phyloP scores from a whole-genome alignment of 2,113 vertebrate genomes.

The Osmerus eperlanus region DNA sequence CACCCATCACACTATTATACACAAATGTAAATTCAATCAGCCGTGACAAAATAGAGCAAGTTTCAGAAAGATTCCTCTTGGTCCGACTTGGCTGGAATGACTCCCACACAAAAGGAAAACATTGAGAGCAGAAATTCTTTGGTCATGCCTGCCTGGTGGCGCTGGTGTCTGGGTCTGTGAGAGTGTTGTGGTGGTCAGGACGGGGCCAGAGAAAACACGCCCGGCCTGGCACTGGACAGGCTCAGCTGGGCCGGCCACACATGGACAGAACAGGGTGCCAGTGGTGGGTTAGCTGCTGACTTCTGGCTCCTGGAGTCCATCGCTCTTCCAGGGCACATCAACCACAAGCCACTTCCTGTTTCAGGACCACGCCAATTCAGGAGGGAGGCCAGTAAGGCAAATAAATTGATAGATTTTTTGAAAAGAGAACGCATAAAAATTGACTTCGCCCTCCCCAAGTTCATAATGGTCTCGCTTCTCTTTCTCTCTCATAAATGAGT shows the following conservation, averaged over 20 bases:
- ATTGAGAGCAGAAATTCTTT: conserved; percentile 33
- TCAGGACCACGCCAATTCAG: conserved; percentile 43
- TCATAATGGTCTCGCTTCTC: background rate
- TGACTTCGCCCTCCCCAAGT: background rate
- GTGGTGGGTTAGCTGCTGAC: conserved; percentile 35
- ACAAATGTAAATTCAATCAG: conserved; percentile 29
- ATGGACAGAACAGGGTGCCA: conserved; percentile 46
- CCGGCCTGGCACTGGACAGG: conserved; percentile 26
- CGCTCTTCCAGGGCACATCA: conserved; percentile 47
- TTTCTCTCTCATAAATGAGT: conserved; percentile 21
- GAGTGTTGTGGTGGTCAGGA: conserved; percentile 35
- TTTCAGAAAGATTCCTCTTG: conserved; percentile 24
- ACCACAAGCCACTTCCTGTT: conserved; percentile 67
- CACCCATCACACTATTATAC: conserved; percentile 13
- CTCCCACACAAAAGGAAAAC: conserved; percentile 31
- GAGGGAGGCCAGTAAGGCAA: conserved; percentile 24
- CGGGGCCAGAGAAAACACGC: conserved; percentile 51
- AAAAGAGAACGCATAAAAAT: conserved; percentile 23
- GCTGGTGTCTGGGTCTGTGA: conserved; percentile 23
- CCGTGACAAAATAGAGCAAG: conserved; percentile 20
- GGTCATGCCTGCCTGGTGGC: conserved; percentile 14
- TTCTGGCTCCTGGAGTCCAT: conserved; percentile 42
- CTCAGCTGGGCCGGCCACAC: conserved; percentile 49
- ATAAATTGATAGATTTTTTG: conserved; percentile 40
- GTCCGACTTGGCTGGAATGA: conserved; percentile 19